A percentile compares a stretch with the other conserved stretches of the same genome.
Conservation (phyloP, 2,888 invertebrate genomes). For the Fragum sueziense region DNA sequence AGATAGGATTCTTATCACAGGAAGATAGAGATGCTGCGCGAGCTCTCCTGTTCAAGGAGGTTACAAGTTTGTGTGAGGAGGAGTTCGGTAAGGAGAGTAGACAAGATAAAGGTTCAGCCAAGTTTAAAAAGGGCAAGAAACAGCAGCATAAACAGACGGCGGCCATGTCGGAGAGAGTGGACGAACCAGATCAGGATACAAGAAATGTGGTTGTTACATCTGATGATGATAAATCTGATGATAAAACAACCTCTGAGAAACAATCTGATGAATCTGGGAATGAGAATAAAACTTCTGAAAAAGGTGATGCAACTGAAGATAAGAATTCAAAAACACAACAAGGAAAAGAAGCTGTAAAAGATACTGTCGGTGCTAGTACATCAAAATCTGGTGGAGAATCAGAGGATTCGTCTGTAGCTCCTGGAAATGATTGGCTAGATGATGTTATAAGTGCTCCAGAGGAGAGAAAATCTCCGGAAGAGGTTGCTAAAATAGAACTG, state of each 20-base stretch:
- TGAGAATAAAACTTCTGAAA: conserved; percentile 9
- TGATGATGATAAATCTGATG: not conserved
- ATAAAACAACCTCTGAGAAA: not conserved
- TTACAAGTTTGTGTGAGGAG: conserved; percentile 33
- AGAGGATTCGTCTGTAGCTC: conserved; percentile 33
- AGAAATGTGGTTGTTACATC: conserved; percentile 26
- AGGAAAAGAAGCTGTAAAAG: not conserved
- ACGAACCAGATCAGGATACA: conserved; percentile 33
- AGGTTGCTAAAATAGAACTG: conserved; percentile 56
- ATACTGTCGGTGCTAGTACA: not conserved
- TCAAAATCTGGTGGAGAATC: not conserved
- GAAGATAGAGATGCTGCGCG: conserved; percentile 43
- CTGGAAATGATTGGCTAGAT: conserved; percentile 59
- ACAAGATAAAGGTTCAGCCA: conserved; percentile 19
- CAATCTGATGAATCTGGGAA: conserved; percentile 3
- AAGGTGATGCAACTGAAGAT: not conserved
- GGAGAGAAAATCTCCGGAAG: conserved; percentile 45
- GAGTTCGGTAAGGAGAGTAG: conserved; percentile 8
- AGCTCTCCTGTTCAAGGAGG: conserved; percentile 43
- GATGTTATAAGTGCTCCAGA: conserved; percentile 54
- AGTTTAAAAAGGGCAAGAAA: conserved; percentile 47
- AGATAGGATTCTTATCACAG: conserved; percentile 55
- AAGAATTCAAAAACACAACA: not conserved
- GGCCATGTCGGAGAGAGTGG: conserved; percentile 42
- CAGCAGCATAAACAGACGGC: conserved; percentile 33